A percentile compares a stretch with the other conserved stretches of the same genome.
phyloP scores from a whole-genome alignment of 2,797 vertebrate genomes.

The Rhynchotus rufescens region DNA sequence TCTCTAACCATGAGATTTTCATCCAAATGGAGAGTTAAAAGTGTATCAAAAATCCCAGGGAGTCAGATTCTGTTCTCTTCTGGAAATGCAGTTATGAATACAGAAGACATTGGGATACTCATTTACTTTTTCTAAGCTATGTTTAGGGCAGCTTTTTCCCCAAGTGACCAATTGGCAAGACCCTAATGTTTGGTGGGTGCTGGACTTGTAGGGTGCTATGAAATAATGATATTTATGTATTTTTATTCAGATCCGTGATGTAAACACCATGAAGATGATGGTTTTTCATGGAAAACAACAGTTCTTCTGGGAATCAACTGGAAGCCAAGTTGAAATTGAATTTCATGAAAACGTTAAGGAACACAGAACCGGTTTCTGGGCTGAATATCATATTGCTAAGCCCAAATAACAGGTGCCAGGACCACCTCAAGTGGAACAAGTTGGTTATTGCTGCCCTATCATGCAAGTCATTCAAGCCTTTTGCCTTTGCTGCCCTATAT shows the following conservation, averaged over 20 bases:
- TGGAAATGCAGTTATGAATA: background rate
- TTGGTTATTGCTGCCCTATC: background rate
- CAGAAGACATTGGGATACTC: too few species aligned
- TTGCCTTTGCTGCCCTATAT: background rate
- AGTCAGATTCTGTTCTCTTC: background rate
- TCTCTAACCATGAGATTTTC: background rate
- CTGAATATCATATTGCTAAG: constrained; percentile 84
- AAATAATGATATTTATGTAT: background rate
- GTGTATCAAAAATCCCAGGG: background rate
- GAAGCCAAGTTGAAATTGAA: constrained; percentile 93
- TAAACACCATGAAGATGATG: constrained; percentile 84
- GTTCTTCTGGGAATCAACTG: constrained; percentile 91
- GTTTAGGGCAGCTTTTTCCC: background rate
- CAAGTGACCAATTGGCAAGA: background rate
- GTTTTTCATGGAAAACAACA: constrained; percentile 86
- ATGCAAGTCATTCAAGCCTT: background rate
- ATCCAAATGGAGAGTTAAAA: background rate
- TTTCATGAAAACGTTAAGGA: constrained; percentile 89
- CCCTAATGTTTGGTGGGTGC: background rate
- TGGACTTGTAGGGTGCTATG: background rate
- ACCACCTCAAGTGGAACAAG: background rate
- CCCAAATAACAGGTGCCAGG: background rate
- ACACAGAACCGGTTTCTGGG: constrained; percentile 82
- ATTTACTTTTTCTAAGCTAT: background rate
- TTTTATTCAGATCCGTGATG: constrained; percentile 88